Conservation (phyloP, 1,140 invertebrate genomes). For the Bombus picipes region DNA sequence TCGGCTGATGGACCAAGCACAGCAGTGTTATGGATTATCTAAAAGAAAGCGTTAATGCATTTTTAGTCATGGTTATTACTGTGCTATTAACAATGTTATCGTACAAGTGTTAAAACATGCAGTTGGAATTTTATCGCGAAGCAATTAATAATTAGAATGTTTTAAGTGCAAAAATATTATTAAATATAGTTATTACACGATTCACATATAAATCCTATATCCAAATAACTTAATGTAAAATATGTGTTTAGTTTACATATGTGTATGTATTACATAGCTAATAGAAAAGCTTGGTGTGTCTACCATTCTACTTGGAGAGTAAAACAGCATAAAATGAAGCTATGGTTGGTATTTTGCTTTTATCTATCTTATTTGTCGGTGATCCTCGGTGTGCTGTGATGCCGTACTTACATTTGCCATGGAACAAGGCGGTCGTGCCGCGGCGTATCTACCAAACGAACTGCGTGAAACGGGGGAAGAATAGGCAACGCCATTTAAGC, state of each 20-base stretch:
- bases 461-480: constrained; percentile 67
- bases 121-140: background rate
- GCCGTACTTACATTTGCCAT: constrained; percentile 85
- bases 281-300: background rate
- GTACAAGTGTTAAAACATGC: background rate
- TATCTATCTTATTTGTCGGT: background rate
- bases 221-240: background rate
- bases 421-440: constrained; percentile 85
- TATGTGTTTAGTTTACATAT: background rate
- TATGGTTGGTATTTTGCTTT: background rate
- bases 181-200: background rate
- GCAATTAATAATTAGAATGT: background rate
- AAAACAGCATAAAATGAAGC: background rate
- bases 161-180: background rate
- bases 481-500: constrained; percentile 71
- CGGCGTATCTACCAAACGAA: constrained; percentile 84
- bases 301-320: background rate
- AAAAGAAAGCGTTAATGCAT: constrained; percentile 69
- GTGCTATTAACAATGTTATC: background rate
- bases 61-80: constrained; percentile 33
- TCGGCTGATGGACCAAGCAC: constrained; percentile 77
- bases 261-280: background rate
- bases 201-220: background rate
- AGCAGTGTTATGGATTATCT: constrained; percentile 81
- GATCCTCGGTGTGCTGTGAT: background rate